Percentiles rank a stretch among this genome's conserved stretches.
These are phyloP conservation scores for Pegea sp. DNA, from an alignment of 23 tunicate genomes.

Conservation along the genomic window DNA sequence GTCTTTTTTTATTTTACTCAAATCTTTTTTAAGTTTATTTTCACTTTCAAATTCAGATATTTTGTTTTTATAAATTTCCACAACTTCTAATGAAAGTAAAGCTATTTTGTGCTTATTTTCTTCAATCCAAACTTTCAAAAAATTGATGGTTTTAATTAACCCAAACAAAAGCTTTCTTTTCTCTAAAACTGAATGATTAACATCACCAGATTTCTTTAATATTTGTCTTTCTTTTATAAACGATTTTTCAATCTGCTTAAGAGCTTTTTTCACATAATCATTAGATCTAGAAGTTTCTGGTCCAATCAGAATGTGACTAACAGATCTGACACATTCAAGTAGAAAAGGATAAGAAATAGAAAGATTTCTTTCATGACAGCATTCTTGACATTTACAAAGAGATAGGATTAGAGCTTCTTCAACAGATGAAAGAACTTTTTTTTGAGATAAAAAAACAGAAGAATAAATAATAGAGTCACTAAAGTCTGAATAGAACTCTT, in stretches of 20 bases:
- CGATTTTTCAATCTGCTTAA: slow-evolving; percentile 14
- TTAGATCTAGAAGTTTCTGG: slow-evolving; percentile 5
- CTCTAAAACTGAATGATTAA: not conserved
- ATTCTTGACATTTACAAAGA: slow-evolving; percentile 5
- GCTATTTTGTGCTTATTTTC: slow-evolving; percentile 6
- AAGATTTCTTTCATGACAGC: slow-evolving; percentile 4
- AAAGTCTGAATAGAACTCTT: slow-evolving; percentile 28
- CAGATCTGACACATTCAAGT: slow-evolving; percentile 19
- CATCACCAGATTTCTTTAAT: slow-evolving; percentile 4
- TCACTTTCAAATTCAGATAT: slow-evolving; percentile 1
- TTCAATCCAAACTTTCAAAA: slow-evolving; percentile 13
- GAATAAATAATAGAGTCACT: slow-evolving; percentile 10
- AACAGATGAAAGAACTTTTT: slow-evolving; percentile 8
- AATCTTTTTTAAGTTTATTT: not conserved
- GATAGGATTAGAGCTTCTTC: slow-evolving; percentile 16
- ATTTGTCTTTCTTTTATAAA: slow-evolving; percentile 2
- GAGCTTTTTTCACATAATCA: slow-evolving; percentile 6
- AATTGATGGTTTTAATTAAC: slow-evolving; percentile 40
- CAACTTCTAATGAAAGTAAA: slow-evolving; percentile 22
- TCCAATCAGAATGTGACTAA: slow-evolving; percentile 44
- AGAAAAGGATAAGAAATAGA: slow-evolving; percentile 1
- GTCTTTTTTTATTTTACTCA: no score
- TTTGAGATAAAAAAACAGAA: slow-evolving; percentile 12
- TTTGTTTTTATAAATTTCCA: slow-evolving; percentile 26
- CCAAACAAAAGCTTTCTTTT: slow-evolving; percentile 14